Percentiles rank a stretch among this genome's conserved stretches.
These are phyloP conservation scores for Rhabdomys dilectus DNA, from an alignment of 2,113 vertebrate genomes.

Conservation along the genomic window DNA sequence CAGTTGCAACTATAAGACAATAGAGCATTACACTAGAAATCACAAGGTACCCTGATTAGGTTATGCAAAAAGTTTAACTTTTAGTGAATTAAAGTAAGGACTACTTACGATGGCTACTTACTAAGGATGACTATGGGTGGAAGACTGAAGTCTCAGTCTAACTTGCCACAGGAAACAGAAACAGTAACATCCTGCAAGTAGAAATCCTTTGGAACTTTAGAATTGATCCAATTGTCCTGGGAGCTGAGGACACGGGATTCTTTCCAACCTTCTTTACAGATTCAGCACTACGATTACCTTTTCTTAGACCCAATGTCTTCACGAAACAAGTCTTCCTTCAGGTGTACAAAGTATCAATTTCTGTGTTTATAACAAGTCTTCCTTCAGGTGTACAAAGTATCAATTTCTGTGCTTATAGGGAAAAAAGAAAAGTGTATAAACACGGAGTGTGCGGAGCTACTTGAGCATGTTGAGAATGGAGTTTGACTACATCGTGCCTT, in stretches of 20 bases:
- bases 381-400: not conserved
- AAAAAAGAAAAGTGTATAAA: not conserved
- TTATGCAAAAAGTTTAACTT: not conserved
- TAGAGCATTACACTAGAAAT: not conserved
- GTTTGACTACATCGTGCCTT: not conserved
- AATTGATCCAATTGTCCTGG: not conserved
- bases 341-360: not conserved
- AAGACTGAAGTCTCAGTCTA: not conserved
- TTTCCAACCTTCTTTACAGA: not conserved
- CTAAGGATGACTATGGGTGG: not conserved
- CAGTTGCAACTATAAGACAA: slow-evolving; percentile 13
- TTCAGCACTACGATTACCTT: not conserved
- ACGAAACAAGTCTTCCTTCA: not conserved
- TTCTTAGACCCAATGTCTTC: not conserved
- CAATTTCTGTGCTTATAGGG: not conserved
- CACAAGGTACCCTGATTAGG: not conserved
- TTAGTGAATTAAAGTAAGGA: slow-evolving; percentile 21
- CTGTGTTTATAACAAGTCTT: not conserved
- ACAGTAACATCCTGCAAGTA: not conserved
- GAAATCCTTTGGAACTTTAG: not conserved
- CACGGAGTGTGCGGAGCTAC: no score
- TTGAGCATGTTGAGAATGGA: not conserved
- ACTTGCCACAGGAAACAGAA: not conserved
- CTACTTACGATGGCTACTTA: not conserved
- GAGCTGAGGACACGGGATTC: not conserved